Conservation (phyloP, 2,797 vertebrate genomes). For the Poeciliopsis turneri region DNA sequence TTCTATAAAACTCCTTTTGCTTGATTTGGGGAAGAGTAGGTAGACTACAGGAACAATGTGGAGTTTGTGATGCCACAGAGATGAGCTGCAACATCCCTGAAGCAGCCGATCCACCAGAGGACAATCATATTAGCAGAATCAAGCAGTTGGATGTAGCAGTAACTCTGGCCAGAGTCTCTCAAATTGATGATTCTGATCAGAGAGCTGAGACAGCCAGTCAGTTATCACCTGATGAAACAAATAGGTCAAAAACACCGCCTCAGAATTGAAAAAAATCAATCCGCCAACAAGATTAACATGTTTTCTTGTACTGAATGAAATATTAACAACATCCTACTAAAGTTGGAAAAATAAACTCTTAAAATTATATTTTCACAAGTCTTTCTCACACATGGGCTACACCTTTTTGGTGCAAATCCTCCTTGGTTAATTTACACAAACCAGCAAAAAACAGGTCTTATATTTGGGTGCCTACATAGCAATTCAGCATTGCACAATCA, state of each 20-base stretch:
- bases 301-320: conserved; percentile 9
- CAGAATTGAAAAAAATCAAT: conserved; percentile 15
- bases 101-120: conserved; percentile 38
- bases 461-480: not conserved
- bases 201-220: conserved; percentile 28
- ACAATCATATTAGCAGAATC: conserved; percentile 54
- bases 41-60: conserved; percentile 22
- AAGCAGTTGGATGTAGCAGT: conserved; percentile 47
- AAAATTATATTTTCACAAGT: not conserved
- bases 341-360: not conserved
- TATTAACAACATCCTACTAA: not conserved
- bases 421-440: not conserved
- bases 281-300: conserved; percentile 3
- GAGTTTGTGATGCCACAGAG: conserved; percentile 45
- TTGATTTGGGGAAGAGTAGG: conserved; percentile 32
- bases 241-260: conserved; percentile 4
- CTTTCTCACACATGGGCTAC: not conserved
- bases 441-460: not conserved
- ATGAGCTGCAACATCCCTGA: conserved; percentile 40
- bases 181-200: conserved; percentile 8
- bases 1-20: conserved; percentile 37
- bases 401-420: conserved; percentile 4
- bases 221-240: conserved; percentile 39
- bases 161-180: conserved; percentile 18
- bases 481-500: not conserved